Evolutionary conservation across 2,113 vertebrate genomes (phyloP), one percentile per base, ranked within the genome.

Genomic region (Albula glossodonta): DNA sequence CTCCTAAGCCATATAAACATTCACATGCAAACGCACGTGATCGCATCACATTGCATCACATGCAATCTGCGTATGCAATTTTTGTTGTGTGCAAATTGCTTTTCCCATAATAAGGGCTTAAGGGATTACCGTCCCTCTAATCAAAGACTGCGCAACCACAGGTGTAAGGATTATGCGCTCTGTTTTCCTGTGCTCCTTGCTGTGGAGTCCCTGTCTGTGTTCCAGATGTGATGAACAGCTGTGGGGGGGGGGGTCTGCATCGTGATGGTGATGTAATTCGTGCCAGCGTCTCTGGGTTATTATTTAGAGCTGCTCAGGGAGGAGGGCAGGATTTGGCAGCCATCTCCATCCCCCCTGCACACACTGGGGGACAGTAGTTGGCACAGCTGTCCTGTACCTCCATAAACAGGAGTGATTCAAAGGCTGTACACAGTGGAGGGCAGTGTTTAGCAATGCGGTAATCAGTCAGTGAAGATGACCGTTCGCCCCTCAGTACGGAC

Each of bases 281-380:
- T 53, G 51, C 52, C 51, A 6, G 2, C 8, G 81, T 15, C 22
- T 41, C 4, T 51, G 1, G 31, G 25, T n/a, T 52, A 74, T 56
- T 74, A 79, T 84, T 70, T 31, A 51, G 50, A 66, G 63, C 49
- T 13, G 50, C 31, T 63, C 50, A 48, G 50, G 48, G 51, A 31
- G 83, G 12, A 25, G 60, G 48, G 63, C 63, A 48, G 70, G 51
- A 66, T 51, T 84, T 13, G 41, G 41, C 13, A 63, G 63, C 66
- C 25, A 9, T 41, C 15, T 78, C 48, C 31, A 41, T 60, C 5
- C 22, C 81, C 51, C 1, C 5, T 60, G 83, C 19, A 5, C 13
- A 22, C 12, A 2, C n/a, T n/a, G 17, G 51, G 22, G 8, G 77
- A 89, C 25, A 88, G 57, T 80, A 51, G 82, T 84, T 78, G 57